phyloP scores from a whole-genome alignment of 2,888 invertebrate genomes.

The Panopea generosa region DNA sequence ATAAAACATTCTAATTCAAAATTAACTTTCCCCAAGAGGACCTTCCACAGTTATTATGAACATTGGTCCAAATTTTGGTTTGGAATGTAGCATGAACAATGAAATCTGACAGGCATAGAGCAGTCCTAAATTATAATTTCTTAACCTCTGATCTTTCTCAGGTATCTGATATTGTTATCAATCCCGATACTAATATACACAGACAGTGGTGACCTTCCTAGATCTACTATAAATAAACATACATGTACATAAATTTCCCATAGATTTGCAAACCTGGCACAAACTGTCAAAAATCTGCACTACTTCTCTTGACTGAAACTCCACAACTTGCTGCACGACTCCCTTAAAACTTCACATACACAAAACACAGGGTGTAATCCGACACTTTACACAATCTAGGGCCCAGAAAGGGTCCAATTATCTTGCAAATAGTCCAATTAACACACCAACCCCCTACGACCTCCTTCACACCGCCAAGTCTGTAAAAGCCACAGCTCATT shows the following conservation, averaged over 20 bases:
- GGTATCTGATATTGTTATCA: too few species aligned
- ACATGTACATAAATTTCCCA: conserved; percentile 43
- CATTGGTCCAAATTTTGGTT: too few species aligned
- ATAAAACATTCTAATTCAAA: too few species aligned
- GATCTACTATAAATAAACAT: conserved; percentile 35
- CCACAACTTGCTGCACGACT: not conserved
- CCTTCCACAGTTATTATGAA: too few species aligned
- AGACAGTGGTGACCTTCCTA: too few species aligned
- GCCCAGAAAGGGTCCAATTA: conserved; percentile 13
- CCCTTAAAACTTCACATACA: conserved; percentile 17
- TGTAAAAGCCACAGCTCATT: conserved; percentile 12
- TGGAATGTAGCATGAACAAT: too few species aligned
- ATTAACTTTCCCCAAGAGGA: too few species aligned
- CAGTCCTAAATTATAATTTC: too few species aligned
- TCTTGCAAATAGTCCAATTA: not conserved
- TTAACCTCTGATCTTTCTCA: too few species aligned
- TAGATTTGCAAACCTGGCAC: conserved; percentile 20
- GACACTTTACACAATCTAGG: conserved; percentile 2
- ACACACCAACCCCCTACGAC: conserved; percentile 10
- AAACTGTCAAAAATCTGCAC: not conserved
- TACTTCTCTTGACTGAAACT: too few species aligned
- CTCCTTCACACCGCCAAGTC: not conserved
- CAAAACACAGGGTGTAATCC: not conserved
- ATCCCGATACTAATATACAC: too few species aligned
- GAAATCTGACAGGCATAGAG: too few species aligned